Conservation (phyloP, 2,888 invertebrate species). For the Xylocampa areola region DNA sequence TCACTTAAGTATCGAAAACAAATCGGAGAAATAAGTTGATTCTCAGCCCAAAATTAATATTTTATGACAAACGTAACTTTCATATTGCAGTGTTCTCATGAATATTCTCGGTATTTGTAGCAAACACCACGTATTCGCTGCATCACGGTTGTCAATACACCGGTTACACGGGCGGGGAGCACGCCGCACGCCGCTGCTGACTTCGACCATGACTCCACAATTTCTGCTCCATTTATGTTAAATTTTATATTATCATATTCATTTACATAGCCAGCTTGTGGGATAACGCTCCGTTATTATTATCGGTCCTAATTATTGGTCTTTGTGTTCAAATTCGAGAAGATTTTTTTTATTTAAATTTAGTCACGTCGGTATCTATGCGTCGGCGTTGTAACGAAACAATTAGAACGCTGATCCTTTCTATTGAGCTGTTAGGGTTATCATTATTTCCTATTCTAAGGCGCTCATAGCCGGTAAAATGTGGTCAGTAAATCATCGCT, state of each 20-base stretch:
- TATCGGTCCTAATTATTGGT: conserved; percentile 86
- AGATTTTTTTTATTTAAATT: conserved; percentile 81
- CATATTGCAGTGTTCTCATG: conserved; percentile 24
- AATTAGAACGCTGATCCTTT: conserved; percentile 51
- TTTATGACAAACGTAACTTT: not conserved
- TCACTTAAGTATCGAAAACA: not conserved
- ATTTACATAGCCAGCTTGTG: conserved; percentile 84
- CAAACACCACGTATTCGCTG: conserved; percentile 68
- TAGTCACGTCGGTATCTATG: conserved; percentile 76
- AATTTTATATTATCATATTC: conserved; percentile 85
- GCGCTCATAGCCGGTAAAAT: no score
- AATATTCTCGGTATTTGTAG: conserved; percentile 46
- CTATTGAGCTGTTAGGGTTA: conserved; percentile 41
- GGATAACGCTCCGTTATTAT: conserved; percentile 79
- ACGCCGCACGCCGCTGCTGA: conserved; percentile 63
- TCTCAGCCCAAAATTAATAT: not conserved
- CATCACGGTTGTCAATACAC: conserved; percentile 77
- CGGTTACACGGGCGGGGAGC: conserved; percentile 73
- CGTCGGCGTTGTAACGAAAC: conserved; percentile 69
- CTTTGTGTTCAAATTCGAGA: conserved; percentile 85
- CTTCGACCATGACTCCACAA: conserved; percentile 82
- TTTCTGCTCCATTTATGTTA: conserved; percentile 85
- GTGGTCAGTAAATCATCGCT: no score
- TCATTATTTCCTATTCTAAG: no score
- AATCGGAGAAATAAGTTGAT: not conserved